phyloP scores from a whole-genome alignment of 2,888 invertebrate species.

The Luffia ferchaultella region DNA sequence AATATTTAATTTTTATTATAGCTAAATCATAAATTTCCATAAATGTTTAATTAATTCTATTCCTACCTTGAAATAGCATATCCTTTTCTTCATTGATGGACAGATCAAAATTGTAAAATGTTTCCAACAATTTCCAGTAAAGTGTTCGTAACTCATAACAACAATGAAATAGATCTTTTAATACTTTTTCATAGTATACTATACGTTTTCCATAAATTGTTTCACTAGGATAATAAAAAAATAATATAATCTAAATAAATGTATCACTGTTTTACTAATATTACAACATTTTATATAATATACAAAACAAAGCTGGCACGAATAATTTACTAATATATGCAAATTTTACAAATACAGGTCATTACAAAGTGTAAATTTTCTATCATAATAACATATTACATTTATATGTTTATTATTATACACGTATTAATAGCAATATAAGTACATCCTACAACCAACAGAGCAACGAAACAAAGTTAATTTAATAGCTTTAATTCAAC shows the following conservation, averaged over 20 bases:
- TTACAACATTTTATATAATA: not conserved
- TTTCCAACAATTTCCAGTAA: constrained; percentile 45
- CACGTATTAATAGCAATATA: no score
- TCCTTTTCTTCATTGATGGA: constrained; percentile 31
- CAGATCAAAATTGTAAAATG: constrained; percentile 43
- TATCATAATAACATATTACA: no score
- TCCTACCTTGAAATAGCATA: constrained; percentile 39
- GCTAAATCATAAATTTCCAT: not conserved
- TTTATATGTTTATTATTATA: no score
- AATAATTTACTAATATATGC: constrained; percentile 7
- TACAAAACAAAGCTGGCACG: no score
- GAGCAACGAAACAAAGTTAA: no score
- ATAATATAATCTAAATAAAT: constrained; percentile 1
- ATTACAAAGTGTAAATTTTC: no score
- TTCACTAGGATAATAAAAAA: constrained; percentile 32
- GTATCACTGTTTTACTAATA: not conserved
- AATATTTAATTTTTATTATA: not conserved
- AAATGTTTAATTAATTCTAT: not conserved
- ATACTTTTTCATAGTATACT: constrained; percentile 29
- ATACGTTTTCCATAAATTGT: constrained; percentile 37
- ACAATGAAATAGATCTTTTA: constrained; percentile 45
- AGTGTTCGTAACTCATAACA: constrained; percentile 50
- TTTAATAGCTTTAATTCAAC: no score
- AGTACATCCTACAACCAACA: no score
- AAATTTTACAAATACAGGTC: not conserved